These are phyloP conservation scores for Leptopilina clavipes DNA, from an alignment of 1,140 invertebrate species.

Conservation along the genomic window DNA sequence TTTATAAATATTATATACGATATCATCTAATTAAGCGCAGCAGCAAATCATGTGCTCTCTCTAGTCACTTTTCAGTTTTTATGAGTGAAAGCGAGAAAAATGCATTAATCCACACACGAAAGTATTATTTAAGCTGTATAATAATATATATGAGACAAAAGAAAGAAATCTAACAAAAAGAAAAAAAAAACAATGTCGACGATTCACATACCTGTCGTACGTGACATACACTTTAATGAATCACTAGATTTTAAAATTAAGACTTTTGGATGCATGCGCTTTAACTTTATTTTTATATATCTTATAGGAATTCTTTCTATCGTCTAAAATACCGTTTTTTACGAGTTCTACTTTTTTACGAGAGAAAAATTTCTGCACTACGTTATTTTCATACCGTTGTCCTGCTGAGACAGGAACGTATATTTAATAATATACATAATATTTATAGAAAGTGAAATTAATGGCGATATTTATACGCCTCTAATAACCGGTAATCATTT, in stretches of 20 bases:
- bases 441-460: constrained; percentile 20
- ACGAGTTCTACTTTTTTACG: constrained; percentile 10
- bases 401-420: neutral
- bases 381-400: neutral
- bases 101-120: neutral
- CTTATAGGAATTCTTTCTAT: neutral
- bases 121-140: neutral
- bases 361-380: neutral
- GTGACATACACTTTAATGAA: neutral
- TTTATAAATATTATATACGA: neutral
- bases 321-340: constrained; percentile 16
- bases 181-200: neutral
- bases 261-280: too few relatives aligned
- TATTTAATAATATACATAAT: neutral
- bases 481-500: neutral
- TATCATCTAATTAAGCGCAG: neutral
- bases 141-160: neutral
- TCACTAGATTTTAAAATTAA: neutral
- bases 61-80: neutral
- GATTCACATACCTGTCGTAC: neutral
- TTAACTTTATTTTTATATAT: neutral
- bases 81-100: constrained; percentile 4
- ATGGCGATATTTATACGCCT: constrained; percentile 1
- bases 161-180: neutral
- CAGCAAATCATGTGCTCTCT: neutral